Conservation (phyloP, 2,888 invertebrate species). For the Hermaeophaga mercurialis region DNA sequence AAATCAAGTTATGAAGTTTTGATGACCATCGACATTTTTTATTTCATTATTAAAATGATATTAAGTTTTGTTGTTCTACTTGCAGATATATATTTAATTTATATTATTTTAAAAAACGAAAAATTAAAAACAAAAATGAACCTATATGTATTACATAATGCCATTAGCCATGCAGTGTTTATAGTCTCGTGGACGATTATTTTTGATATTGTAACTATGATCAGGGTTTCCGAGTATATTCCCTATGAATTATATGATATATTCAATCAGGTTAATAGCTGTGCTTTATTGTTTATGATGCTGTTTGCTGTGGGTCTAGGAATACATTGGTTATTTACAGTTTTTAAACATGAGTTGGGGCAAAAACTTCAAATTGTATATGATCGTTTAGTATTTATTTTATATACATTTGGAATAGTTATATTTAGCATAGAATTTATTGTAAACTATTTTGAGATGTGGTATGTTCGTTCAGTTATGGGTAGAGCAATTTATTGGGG, state of each 20-base stretch:
- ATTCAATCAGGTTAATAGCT: neutral
- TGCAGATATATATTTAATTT: neutral
- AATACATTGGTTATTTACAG: conserved; percentile 1
- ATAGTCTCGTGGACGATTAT: neutral
- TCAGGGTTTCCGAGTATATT: neutral
- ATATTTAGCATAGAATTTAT: neutral
- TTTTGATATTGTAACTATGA: neutral
- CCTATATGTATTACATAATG: conserved; percentile 5
- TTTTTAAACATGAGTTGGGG: neutral
- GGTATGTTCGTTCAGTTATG: neutral
- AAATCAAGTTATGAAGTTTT: neutral
- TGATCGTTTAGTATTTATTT: neutral
- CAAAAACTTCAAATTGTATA: neutral
- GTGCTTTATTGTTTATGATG: neutral
- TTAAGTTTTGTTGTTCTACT: neutral
- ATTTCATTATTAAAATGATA: neutral
- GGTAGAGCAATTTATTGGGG: neutral
- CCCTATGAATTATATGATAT: neutral
- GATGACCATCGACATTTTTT: neutral
- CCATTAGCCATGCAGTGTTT: conserved; percentile 2
- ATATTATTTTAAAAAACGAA: too few species aligned
- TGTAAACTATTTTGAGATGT: neutral
- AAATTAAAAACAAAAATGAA: conserved; percentile 10
- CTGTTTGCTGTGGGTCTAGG: conserved; percentile 1
- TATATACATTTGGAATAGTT: neutral